phyloP scores from a whole-genome alignment of 64 coral and sea anemone species.

The Montipora capricornis region DNA sequence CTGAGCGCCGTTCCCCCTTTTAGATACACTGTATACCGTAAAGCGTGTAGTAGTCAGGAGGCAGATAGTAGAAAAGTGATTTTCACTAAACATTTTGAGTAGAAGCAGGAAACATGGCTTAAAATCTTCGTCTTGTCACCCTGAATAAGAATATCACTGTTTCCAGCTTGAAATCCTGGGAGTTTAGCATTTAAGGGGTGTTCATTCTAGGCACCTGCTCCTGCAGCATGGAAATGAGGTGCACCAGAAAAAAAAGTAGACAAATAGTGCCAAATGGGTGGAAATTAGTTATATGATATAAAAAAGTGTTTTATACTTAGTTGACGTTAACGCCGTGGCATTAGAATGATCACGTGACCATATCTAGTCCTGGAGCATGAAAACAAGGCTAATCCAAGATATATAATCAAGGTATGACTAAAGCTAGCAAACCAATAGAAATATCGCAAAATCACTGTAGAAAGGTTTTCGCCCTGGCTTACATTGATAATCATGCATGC shows the following conservation, averaged over 20 bases:
- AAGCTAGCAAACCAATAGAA: background rate
- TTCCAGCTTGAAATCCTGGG: constrained; percentile 61
- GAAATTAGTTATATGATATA: background rate
- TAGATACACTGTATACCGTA: no score
- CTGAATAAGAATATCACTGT: constrained; percentile 64
- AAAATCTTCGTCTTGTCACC: constrained; percentile 48
- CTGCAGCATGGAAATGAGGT: background rate
- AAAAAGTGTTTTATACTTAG: background rate
- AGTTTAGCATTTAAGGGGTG: constrained; percentile 20
- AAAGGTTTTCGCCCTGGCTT: background rate
- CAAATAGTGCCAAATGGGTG: background rate
- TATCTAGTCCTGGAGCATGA: background rate
- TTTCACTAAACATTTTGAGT: constrained; percentile 54
- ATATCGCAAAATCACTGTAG: background rate
- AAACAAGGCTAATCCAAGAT: background rate
- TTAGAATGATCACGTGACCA: no score
- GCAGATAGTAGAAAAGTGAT: constrained; percentile 44
- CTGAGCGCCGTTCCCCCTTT: no score
- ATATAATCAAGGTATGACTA: background rate
- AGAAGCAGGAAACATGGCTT: constrained; percentile 11
- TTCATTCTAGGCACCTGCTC: background rate
- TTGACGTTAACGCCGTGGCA: background rate
- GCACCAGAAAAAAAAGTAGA: background rate
- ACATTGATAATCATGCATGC: background rate
- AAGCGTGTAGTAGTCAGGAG: constrained; percentile 9